Percentiles rank a stretch among this genome's conserved stretches.
Conservation (phyloP, 2,797 vertebrate species). For the Phrynocephalus guinanensis region DNA sequence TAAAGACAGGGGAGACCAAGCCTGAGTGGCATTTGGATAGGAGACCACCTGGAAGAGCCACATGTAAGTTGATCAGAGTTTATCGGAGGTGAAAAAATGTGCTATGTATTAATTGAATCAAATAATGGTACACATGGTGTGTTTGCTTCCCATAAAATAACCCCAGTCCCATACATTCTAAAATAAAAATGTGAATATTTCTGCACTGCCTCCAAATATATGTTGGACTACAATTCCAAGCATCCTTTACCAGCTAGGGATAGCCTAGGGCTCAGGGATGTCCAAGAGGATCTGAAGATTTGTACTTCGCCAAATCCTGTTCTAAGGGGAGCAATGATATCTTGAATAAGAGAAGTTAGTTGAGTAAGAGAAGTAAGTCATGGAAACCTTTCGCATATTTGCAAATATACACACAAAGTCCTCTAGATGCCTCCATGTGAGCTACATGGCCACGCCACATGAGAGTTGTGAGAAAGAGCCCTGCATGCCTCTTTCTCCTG, state of each 20-base stretch:
- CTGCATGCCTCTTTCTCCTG: not conserved
- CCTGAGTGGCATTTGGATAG: not conserved
- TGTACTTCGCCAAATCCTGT: no score
- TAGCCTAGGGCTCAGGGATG: no score
- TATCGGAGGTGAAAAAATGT: no score
- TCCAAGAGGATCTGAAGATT: no score
- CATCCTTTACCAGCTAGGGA: no score
- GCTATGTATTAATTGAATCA: not conserved
- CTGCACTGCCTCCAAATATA: no score
- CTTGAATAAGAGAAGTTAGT: no score
- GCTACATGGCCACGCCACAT: no score
- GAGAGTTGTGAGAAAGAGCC: not conserved
- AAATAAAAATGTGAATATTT: not conserved
- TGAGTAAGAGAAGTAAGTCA: no score
- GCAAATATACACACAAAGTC: not conserved
- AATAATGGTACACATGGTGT: not conserved
- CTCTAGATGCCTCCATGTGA: not conserved
- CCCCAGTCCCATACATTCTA: not conserved
- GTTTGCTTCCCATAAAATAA: not conserved
- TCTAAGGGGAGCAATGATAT: not conserved
- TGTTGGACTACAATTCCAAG: no score
- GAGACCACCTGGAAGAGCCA: not conserved
- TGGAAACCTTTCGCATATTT: not conserved
- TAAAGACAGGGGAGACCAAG: not conserved
- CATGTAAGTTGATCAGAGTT: not conserved